Base-by-base conservation (phyloP, 2,888 invertebrate genomes). In the Lepidocyrtoides sp. region DNA sequence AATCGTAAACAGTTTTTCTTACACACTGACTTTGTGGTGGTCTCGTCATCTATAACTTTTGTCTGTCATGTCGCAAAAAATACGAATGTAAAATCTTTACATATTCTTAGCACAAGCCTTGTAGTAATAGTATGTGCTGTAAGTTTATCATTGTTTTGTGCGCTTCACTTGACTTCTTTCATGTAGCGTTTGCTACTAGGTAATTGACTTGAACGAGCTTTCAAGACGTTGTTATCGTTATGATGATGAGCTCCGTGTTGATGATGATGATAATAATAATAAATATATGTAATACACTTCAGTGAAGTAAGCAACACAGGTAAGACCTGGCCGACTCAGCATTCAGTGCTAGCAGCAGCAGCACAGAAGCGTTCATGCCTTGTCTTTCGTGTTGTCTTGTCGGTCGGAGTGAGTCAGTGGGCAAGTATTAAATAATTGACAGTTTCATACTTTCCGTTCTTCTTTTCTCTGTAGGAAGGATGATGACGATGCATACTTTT, bases 381-480 rank as follows among this genome's bases (percentile, higher is more conserved):
- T n/a, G n/a, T n/a, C n/a, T n/a, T n/a, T n/a, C 14, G 12, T 48
- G 14, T 2, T 48, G 12, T 2, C 44, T 7, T 48, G 57, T 23
- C 51, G n/a, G 51, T 51, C 3, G 51, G 0, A 2, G 20, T 48
- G 44, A n/a, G n/a, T 14, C 54, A 8, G 20, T 23, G 44, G n/a
- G 7, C 17, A 77, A n/a, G 44, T 51, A 63, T 77, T 75, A 77
- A 77, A 29, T 54, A 88, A 81, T 88, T 79, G 66, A 66, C 66
- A 81, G 54, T 72, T 77, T 85, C 57, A 85, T 90, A 51, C 12
- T 89, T 89, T 89, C 89, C 89, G 89, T 83, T 83, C 89, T 83
- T 83, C 83, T 89, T 89, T n/a, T 89, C 26, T 51, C 63, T 44
- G 26, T 82, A 82, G 63, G 60, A 82, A 82, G 82, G 44, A 17